Evolutionary conservation across 2,797 vertebrate genomes (phyloP).

Genomic region (Botia almorhae): DNA sequence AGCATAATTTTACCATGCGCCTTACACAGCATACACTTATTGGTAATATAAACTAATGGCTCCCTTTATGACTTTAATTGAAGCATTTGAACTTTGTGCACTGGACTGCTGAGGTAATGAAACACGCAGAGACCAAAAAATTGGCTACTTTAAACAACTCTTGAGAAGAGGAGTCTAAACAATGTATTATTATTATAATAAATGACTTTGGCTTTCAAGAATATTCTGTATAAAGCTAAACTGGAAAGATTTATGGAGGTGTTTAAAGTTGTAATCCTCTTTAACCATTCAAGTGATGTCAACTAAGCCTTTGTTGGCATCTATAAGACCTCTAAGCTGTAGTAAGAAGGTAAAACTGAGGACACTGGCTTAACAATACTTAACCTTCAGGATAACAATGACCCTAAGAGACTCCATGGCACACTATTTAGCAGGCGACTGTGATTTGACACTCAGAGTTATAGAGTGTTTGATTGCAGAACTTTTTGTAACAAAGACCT

Average conservation of each 20-base stretch:
- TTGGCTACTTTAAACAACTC: background rate
- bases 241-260: background rate
- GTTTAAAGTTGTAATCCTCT: slow-evolving; percentile 13
- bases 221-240: slow-evolving; percentile 18
- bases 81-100: slow-evolving; percentile 13
- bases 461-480: background rate
- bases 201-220: slow-evolving; percentile 8
- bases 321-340: background rate
- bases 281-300: slow-evolving; percentile 5
- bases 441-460: no score
- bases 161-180: background rate
- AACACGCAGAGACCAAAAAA: background rate
- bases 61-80: slow-evolving; percentile 29
- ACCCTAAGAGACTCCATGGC: background rate
- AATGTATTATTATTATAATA: background rate
- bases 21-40: background rate
- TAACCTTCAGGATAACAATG: slow-evolving; percentile 13
- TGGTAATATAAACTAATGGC: slow-evolving; percentile 29
- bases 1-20: slow-evolving; percentile 10
- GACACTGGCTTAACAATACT: no score
- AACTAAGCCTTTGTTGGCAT: slow-evolving; percentile 1
- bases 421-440: background rate
- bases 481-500: background rate
- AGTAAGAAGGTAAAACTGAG: slow-evolving; percentile 18
- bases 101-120: background rate